Evolutionary conservation across 2,797 vertebrate species (phyloP), one percentile per base, ranked within the genome.

Genomic region (Setipinna tenuifilis): DNA sequence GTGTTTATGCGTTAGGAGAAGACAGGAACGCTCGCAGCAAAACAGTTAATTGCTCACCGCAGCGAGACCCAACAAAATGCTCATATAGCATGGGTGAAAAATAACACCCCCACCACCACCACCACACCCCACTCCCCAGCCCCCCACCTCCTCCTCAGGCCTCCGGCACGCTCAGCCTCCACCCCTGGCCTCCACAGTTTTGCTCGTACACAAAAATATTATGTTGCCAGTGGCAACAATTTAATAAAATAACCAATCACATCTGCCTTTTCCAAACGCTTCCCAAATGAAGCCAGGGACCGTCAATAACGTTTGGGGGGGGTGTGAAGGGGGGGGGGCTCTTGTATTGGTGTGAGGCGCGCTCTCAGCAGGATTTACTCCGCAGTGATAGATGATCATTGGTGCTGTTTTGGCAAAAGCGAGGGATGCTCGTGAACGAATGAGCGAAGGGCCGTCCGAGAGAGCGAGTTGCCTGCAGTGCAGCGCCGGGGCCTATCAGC

Each of bases 391-490:
- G 96, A 96, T 46, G 91, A 94, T 95, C 91, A 87, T 87, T 91
- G 93, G 92, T 90, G 91, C 90, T 95, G 94, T 96, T 97, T 95
- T 96, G 96, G 96, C 94, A 96, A 94, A 92, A 93, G 90, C 86
- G 85, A 65, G 92, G 91, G 88, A 83, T 83, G 81, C 81, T 83
- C 94, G 92, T 93, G 95, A 95, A 92, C 91, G 88, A 96, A 94
- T 1, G 82, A 95, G 91, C 86, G 84, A 48, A 48, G 57, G 90
- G 85, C 91, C 4, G 68, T 35, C 28, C 28, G 68, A 41, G 68
- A 75, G 68, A 75, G 31, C 92, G 91, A 84, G 57, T 82, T 85
- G 86, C 90, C 90, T 91, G 90, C 88, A 89, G 90, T 90, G 91
- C 92, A 92, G 86, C 94, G 93, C 89, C 91, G 85, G 89, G 91